A percentile compares a stretch with the other conserved stretches of the same genome.
phyloP scores from a whole-genome alignment of 2,113 vertebrate genomes.

The Ochotona princeps region DNA sequence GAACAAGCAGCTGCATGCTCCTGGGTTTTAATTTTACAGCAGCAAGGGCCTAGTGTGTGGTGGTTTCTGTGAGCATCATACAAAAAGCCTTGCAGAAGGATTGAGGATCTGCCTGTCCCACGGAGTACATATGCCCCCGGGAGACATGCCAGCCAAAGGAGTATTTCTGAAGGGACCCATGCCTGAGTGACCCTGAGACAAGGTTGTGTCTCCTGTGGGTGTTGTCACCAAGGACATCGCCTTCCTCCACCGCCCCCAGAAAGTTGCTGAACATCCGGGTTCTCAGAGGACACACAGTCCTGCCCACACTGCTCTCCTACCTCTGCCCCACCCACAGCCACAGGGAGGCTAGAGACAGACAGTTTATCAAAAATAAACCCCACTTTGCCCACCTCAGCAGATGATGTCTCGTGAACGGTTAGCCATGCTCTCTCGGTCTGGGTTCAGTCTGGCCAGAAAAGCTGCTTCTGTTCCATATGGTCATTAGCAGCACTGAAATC shows the following conservation, averaged over 20 bases:
- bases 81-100: not conserved
- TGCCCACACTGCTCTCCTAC: not conserved
- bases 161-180: not conserved
- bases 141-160: not conserved
- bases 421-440: constrained; percentile 67
- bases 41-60: not conserved
- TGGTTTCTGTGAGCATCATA: not conserved
- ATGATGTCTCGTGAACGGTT: constrained; percentile 67
- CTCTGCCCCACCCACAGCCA: accelerated
- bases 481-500: constrained; percentile 80
- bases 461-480: constrained; percentile 73
- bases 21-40: too few relatives aligned
- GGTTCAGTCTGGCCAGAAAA: constrained; percentile 83
- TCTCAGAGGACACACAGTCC: not conserved
- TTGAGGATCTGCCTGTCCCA: not conserved
- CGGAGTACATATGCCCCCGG: not conserved
- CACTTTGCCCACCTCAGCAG: constrained; percentile 70
- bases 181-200: not conserved
- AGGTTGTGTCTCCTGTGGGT: not conserved
- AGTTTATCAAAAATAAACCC: constrained; percentile 65
- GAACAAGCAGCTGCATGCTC: not conserved
- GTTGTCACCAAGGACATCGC: not conserved
- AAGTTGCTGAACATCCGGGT: not conserved
- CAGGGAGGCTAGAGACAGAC: constrained; percentile 58
- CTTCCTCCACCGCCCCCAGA: not conserved